Evolutionary conservation across 2,113 vertebrate genomes (phyloP).

Genomic region (human): GRCh38 chrX:35117001-35117500

Average conservation of each 20-base stretch:
- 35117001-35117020: not conserved
- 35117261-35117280: not conserved
- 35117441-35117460: not conserved
- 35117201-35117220: not conserved
- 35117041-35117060: not conserved
- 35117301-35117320: not conserved
- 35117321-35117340: conserved; percentile 26
- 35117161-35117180: not conserved
- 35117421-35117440: not conserved
- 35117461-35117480: not conserved
- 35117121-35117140: not conserved
- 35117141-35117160: not conserved
- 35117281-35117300: not conserved
- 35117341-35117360: not conserved
- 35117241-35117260: not conserved
- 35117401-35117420: not conserved
- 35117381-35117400: not conserved
- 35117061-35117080: not conserved
- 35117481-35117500: not conserved
- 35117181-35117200: not conserved
- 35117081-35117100: not conserved
- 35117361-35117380: conserved; percentile 1
- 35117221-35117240: not conserved
- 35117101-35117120: not conserved
- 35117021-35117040: not conserved